phyloP scores from a whole-genome alignment of 2,113 vertebrate species.

The Siniperca knerii region DNA sequence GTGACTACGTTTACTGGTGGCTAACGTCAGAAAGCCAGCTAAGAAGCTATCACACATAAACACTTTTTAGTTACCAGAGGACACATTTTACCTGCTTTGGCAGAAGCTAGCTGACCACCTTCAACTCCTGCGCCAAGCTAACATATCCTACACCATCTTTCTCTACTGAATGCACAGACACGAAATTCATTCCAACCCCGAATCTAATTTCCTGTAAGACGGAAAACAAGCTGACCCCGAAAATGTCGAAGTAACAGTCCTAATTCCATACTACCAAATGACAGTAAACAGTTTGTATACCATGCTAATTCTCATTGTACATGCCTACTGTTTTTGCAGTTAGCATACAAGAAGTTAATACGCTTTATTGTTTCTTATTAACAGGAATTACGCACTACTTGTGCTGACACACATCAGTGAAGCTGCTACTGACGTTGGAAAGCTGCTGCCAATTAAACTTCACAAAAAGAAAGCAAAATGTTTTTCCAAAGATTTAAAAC shows the following conservation, averaged over 20 bases:
- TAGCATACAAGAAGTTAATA: neutral
- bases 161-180: neutral
- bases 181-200: neutral
- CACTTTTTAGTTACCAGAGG: neutral
- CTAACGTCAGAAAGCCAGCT: no score
- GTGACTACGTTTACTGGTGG: no score
- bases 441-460: constrained; percentile 40
- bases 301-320: neutral
- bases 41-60: neutral
- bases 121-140: neutral
- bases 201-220: neutral
- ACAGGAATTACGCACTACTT: neutral
- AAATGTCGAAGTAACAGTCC: neutral
- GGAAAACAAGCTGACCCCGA: neutral
- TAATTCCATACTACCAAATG: neutral
- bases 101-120: neutral
- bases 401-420: constrained; percentile 34
- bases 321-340: neutral
- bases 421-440: neutral
- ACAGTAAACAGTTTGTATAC: neutral
- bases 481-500: constrained; percentile 34
- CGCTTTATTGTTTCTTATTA: neutral
- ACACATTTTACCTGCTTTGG: no score
- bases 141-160: neutral
- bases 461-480: constrained; percentile 8